These are phyloP conservation scores for Linnaemya tessellans DNA, from an alignment of 2,888 invertebrate genomes.

Conservation along the genomic window DNA sequence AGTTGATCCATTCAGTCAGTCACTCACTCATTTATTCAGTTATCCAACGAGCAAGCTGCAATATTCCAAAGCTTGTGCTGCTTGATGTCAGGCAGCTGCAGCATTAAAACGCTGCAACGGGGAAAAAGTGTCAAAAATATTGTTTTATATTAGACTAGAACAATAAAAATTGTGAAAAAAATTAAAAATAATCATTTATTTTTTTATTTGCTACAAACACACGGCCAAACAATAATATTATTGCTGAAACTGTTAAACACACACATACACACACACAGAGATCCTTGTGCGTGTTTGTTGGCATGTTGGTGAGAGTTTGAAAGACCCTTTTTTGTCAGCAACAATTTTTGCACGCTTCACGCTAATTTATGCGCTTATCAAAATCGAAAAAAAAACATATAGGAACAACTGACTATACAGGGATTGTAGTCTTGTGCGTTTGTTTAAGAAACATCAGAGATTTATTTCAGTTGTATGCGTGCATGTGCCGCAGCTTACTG, in stretches of 20 bases:
- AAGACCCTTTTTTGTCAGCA: slow-evolving; percentile 74
- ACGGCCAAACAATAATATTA: background rate
- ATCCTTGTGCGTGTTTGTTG: slow-evolving; percentile 44
- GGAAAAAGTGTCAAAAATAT: slow-evolving; percentile 74
- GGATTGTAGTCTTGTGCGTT: background rate
- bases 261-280: background rate
- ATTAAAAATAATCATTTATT: slow-evolving; percentile 59
- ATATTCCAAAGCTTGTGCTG: slow-evolving; percentile 59
- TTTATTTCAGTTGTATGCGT: slow-evolving; percentile 32
- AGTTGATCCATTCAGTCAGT: background rate
- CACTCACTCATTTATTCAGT: slow-evolving; percentile 51
- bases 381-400: slow-evolving; percentile 70
- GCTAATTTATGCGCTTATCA: slow-evolving; percentile 83
- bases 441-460: slow-evolving; percentile 29
- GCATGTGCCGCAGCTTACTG: slow-evolving; percentile 24
- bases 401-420: slow-evolving; percentile 2
- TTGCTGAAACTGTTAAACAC: slow-evolving; percentile 12
- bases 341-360: slow-evolving; percentile 83
- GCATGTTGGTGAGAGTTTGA: slow-evolving; percentile 44
- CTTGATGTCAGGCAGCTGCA: slow-evolving; percentile 60
- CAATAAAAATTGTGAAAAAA: slow-evolving; percentile 62
- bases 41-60: slow-evolving; percentile 62
- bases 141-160: slow-evolving; percentile 70
- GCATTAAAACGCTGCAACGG: slow-evolving; percentile 55
- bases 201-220: slow-evolving; percentile 22